Evolutionary conservation across 2,888 invertebrate species (phyloP).

Genomic region (Herminia tarsipennalis): DNA sequence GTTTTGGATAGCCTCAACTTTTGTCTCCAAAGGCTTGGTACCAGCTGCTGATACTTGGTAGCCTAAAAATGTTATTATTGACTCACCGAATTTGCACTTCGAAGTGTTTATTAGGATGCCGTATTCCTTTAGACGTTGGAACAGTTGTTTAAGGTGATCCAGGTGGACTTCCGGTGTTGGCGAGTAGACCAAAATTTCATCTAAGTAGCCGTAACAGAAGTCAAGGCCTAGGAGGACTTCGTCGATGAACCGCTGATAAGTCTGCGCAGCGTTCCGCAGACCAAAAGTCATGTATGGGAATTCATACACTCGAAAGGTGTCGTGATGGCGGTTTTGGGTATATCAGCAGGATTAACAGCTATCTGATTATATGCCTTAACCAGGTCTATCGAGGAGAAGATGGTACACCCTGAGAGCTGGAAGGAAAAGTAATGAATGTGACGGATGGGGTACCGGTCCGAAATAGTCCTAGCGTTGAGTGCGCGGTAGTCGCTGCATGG

Average conservation of each 20-base stretch:
- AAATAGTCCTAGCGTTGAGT: conserved; percentile 6
- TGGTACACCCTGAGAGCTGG: neutral
- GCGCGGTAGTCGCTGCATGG: conserved; percentile 9
- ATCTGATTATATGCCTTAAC: conserved; percentile 7
- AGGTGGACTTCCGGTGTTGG: too few relatives aligned
- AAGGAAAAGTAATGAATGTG: conserved; percentile 12
- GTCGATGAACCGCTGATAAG: conserved; percentile 25
- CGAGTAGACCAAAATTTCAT: conserved; percentile 16
- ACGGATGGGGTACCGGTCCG: conserved; percentile 9
- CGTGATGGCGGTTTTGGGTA: conserved; percentile 7
- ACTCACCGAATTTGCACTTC: conserved; percentile 16
- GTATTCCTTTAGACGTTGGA: conserved; percentile 12
- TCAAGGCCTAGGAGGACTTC: conserved; percentile 14
- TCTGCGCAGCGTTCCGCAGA: conserved; percentile 33
- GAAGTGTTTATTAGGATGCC: conserved; percentile 21
- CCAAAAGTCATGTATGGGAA: too few relatives aligned
- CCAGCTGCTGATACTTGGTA: conserved; percentile 17
- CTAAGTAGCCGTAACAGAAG: conserved; percentile 15
- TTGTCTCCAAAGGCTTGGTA: neutral
- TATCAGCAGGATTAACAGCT: conserved; percentile 1
- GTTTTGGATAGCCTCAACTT: conserved; percentile 12
- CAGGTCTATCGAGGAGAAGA: conserved; percentile 1
- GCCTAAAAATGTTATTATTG: conserved; percentile 22
- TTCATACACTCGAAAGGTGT: conserved; percentile 16
- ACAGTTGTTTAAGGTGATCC: conserved; percentile 12